phyloP scores from a whole-genome alignment of 2,888 invertebrate species.

The Busseola fusca region DNA sequence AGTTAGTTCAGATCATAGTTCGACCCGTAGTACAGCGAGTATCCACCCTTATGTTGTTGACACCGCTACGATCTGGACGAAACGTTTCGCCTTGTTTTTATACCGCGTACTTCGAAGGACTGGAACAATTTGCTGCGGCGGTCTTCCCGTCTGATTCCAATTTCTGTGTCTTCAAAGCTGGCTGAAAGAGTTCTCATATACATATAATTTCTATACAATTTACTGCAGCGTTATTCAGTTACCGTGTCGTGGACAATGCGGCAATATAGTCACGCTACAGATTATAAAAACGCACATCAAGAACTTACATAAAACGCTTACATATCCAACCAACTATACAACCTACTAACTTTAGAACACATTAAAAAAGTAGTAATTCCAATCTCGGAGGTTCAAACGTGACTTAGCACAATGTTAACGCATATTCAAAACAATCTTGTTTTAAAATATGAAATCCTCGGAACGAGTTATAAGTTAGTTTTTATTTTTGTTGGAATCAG shows the following conservation, averaged over 20 bases:
- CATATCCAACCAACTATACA: slow-evolving; percentile 1
- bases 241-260: neutral
- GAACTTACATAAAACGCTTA: neutral
- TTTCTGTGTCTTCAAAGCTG: no score
- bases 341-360: slow-evolving; percentile 14
- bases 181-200: no score
- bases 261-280: neutral
- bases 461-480: slow-evolving; percentile 76
- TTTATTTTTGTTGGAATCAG: slow-evolving; percentile 76
- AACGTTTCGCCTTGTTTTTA: no score
- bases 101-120: no score
- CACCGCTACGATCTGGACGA: no score
- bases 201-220: neutral
- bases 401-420: slow-evolving; percentile 79
- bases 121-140: no score
- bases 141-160: no score
- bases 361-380: slow-evolving; percentile 55
- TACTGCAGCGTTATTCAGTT: neutral
- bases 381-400: slow-evolving; percentile 67
- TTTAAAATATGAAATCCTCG: slow-evolving; percentile 86
- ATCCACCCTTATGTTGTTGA: no score
- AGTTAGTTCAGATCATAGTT: neutral
- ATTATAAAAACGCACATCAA: neutral
- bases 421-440: slow-evolving; percentile 82
- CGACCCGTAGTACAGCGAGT: no score